Base-by-base conservation (phyloP, 2,797 vertebrate species). In the Enteromius paludinosus region DNA sequence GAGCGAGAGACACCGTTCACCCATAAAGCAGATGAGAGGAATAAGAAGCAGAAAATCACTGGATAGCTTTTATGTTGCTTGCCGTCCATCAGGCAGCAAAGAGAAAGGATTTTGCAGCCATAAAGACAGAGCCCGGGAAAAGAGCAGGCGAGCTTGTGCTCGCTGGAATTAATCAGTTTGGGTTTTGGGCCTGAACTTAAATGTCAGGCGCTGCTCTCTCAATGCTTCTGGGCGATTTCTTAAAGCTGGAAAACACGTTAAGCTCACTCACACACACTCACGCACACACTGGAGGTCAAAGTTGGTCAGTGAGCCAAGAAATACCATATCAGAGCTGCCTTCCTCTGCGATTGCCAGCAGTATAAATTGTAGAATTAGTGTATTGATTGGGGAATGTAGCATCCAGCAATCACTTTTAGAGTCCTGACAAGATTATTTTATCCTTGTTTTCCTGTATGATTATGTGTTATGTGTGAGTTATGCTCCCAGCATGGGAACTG, bases 371-470 rank as follows among this genome's bases (percentile, higher is more conserved):
- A 94, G 96, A 99, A 99, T 99, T 99, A 99, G 96, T 94, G 96
- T 98, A 99, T 99, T 97, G 98, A 99, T 98, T 96, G 96, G 95
- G 91, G 92, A 95, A 95, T 93, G 94, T 93, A 95, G 95, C 96
- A 96, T 96, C 96, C 92, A 97, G 96, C 97, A 96, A 99, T 99
- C 97, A 96, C 95, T 98, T 98, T 96, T 96, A 96, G 96, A 94
- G 96, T 93, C 94, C 95, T 99, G 98, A 99, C 98, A 99, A 98
- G 96, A 99, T 99, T 99, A 97, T 99, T 99, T 98, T 97, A 99
- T 99, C 97, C 97, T 97, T 98, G 96, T 99, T 99, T 98, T 97
- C 96, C 95, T 94, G 96, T 97, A 98, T 98, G 98, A 98, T 98
- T 98, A 98, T 98, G 96, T 96, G 96, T 96, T 97, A 96, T 95